A percentile compares a stretch with the other conserved stretches of the same genome.
phyloP scores from a whole-genome alignment of 2,797 vertebrate species.

The Sciurus vulgaris region DNA sequence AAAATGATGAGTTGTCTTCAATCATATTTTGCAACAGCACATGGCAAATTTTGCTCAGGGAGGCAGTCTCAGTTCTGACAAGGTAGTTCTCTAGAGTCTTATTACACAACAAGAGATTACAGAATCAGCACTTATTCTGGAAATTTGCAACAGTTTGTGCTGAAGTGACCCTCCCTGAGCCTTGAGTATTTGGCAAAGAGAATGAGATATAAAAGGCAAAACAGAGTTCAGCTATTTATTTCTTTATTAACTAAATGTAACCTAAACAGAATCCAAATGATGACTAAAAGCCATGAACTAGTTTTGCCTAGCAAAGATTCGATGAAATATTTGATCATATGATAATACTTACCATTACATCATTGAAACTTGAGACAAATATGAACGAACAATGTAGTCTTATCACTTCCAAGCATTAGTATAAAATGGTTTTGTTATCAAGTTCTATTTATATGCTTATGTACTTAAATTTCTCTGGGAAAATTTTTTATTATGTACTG shows the following conservation, averaged over 20 bases:
- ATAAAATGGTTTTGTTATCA: slow-evolving; percentile 48
- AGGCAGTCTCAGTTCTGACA: slow-evolving; percentile 50
- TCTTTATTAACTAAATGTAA: slow-evolving; percentile 75
- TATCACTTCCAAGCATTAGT: slow-evolving; percentile 20
- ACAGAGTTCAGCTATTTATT: slow-evolving; percentile 78
- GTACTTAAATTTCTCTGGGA: slow-evolving; percentile 28
- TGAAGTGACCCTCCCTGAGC: slow-evolving; percentile 70
- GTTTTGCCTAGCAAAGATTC: slow-evolving; percentile 74
- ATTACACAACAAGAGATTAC: slow-evolving; percentile 70
- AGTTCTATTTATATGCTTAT: slow-evolving; percentile 47
- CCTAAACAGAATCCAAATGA: slow-evolving; percentile 71
- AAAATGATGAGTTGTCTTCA: slow-evolving; percentile 24
- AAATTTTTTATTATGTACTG: background rate
- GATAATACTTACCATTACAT: slow-evolving; percentile 67
- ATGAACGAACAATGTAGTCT: slow-evolving; percentile 34
- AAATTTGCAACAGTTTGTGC: slow-evolving; percentile 71
- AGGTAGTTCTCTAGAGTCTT: slow-evolving; percentile 75
- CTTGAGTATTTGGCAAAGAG: slow-evolving; percentile 75
- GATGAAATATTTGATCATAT: slow-evolving; percentile 72
- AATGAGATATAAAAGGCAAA: slow-evolving; percentile 76
- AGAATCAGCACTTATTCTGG: slow-evolving; percentile 72
- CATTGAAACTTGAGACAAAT: slow-evolving; percentile 66
- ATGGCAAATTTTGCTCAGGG: slow-evolving; percentile 59
- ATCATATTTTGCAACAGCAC: slow-evolving; percentile 67
- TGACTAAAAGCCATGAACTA: slow-evolving; percentile 62